Evolutionary conservation across 2,113 vertebrate genomes (phyloP).

Genomic region (Planiliza haematocheilus): DNA sequence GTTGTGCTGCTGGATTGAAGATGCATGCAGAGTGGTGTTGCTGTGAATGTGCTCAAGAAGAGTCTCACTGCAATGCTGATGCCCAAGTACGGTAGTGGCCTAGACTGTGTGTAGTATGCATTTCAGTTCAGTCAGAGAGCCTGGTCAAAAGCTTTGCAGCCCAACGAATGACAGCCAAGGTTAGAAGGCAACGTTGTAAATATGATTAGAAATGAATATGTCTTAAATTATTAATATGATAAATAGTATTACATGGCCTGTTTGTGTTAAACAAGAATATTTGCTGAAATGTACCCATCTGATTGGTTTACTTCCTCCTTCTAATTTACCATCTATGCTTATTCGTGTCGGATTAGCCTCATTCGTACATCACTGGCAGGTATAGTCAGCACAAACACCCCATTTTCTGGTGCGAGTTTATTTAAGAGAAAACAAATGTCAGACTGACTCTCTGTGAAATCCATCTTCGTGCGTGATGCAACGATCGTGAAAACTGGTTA

Average conservation of each 20-base stretch:
- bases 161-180: conserved; percentile 1
- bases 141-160: conserved; percentile 1
- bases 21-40: conserved; percentile 12
- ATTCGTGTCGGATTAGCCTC: conserved; percentile 18
- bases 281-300: conserved; percentile 6
- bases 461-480: conserved; percentile 15
- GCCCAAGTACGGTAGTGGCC: not conserved
- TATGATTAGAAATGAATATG: no score
- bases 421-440: conserved; percentile 24
- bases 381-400: conserved; percentile 16
- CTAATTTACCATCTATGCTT: conserved; percentile 18
- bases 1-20: conserved; percentile 25
- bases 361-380: conserved; percentile 19
- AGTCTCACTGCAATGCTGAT: conserved; percentile 1
- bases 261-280: conserved; percentile 3
- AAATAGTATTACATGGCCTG: no score
- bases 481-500: conserved; percentile 38
- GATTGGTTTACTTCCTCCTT: not conserved
- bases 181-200: conserved; percentile 3
- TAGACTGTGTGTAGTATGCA: not conserved
- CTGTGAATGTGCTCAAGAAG: conserved; percentile 1
- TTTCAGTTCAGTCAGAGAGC: conserved; percentile 17
- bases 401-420: not conserved
- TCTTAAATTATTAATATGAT: no score
- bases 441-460: conserved; percentile 26